Base-by-base conservation (phyloP, 2,888 invertebrate species). In the Unio delphinus region DNA sequence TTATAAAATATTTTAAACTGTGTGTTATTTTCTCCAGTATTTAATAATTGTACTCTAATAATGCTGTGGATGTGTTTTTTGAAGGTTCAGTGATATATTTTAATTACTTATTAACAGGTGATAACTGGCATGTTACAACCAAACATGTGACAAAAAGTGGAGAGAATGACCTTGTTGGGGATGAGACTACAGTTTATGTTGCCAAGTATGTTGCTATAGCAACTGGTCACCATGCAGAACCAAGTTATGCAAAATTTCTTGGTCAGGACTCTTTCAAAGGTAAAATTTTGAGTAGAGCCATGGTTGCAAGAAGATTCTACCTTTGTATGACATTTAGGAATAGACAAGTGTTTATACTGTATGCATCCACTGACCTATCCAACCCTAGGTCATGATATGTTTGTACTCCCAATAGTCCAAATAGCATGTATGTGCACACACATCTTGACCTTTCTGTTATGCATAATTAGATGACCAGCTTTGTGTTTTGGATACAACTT, bases 181-280 rank as follows among this genome's bases (percentile, higher is more conserved):
- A 56, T 11, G 69, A 75, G n/a, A 61, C 68, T 20, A 70, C 80
- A 58, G 65, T 81, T 11, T 81, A 77, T 67, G 68, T 69, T 30
- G 77, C 83, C 55, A 83, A 78, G 66, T 83, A 78, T 74, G 79
- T 88, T 61, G 85, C 86, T 59, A 77, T 89, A 70, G 86, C 87
- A 63, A 82, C 86, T 54, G 88, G 89, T 8, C 88, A 88, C 70
- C 88, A 88, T 76, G 85, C 86, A 26, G 84, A 81, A 73, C 87
- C 89, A 20, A 83, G 67, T 23, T 69, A 68, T 61, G 79, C 85
- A 2, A 76, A 79, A 23, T 87, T 89, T 72, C 74, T 77, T 23
- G 89, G 88, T 23, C 82, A 85, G 70, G 85, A 87, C 18, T 81
- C 84, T 30, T 89, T 89, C 66, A 78, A 60, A 81, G 88, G 88